phyloP scores from a whole-genome alignment of 2,113 vertebrate genomes.

The Brevimyrus niger region DNA sequence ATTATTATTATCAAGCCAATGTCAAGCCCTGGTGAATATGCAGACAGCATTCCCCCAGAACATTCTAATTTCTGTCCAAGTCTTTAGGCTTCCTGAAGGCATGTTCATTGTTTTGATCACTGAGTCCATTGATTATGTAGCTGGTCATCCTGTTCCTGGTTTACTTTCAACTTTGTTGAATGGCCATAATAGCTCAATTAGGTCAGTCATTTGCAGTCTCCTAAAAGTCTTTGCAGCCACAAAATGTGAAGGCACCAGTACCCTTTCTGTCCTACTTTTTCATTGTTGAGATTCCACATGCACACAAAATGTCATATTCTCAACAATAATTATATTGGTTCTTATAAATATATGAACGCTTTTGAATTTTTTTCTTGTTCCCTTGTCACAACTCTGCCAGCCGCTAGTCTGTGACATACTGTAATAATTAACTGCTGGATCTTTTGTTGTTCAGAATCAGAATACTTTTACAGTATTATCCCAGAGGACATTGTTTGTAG shows the following conservation, averaged over 20 bases:
- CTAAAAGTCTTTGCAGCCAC: not conserved
- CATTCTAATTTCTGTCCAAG: not conserved
- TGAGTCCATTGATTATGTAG: not conserved
- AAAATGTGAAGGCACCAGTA: not conserved
- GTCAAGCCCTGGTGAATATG: not conserved
- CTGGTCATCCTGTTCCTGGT: not conserved
- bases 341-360: not conserved
- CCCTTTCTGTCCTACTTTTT: not conserved
- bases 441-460: not conserved
- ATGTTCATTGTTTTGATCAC: not conserved
- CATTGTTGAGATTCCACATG: not conserved
- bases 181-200: not conserved
- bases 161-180: not conserved
- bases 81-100: not conserved
- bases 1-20: not conserved
- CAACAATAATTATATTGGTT: not conserved
- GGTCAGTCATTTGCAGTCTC: not conserved
- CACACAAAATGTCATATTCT: not conserved
- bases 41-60: not conserved
- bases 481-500: not conserved
- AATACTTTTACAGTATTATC: not conserved
- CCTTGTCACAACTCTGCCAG: not conserved
- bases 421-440: not conserved
- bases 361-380: not conserved
- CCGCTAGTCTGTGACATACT: not conserved